phyloP scores from a whole-genome alignment of 1,140 invertebrate species.

The Lysiphlebus fabarum region DNA sequence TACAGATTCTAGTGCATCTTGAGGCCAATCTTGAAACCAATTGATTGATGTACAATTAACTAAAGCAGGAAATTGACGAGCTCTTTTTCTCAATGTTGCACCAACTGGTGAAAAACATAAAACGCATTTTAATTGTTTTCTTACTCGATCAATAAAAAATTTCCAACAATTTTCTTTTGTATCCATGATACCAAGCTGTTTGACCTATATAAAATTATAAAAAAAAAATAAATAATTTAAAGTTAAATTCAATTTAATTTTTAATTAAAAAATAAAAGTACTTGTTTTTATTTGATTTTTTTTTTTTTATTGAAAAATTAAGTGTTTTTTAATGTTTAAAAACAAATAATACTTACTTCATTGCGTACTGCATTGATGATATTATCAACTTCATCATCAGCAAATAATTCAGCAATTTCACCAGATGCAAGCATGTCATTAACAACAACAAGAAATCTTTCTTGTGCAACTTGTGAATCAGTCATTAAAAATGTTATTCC shows the following conservation, averaged over 20 bases:
- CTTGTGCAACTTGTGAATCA: slow-evolving; percentile 88
- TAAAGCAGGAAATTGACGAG: slow-evolving; percentile 90
- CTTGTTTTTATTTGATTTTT: too few species aligned
- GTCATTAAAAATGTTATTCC: slow-evolving; percentile 90
- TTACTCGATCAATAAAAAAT: slow-evolving; percentile 89
- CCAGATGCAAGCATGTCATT: slow-evolving; percentile 93
- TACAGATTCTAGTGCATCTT: slow-evolving; percentile 85
- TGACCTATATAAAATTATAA: slow-evolving; percentile 52
- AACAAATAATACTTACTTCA: slow-evolving; percentile 62
- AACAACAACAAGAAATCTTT: slow-evolving; percentile 87
- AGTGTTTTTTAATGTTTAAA: not conserved
- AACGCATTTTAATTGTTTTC: slow-evolving; percentile 69
- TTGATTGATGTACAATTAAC: slow-evolving; percentile 90
- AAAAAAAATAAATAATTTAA: slow-evolving; percentile 23
- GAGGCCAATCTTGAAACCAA: slow-evolving; percentile 97
- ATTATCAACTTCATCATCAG: slow-evolving; percentile 89
- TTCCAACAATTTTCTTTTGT: slow-evolving; percentile 93
- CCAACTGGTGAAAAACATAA: slow-evolving; percentile 92
- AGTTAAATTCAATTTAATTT: not conserved
- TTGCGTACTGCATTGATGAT: slow-evolving; percentile 76
- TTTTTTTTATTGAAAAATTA: not conserved
- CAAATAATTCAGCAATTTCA: slow-evolving; percentile 86
- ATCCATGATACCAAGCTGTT: slow-evolving; percentile 76
- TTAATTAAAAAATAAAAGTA: slow-evolving; percentile 28
- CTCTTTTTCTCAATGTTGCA: slow-evolving; percentile 75